Evolutionary conservation across 2,888 invertebrate genomes (phyloP), one percentile per base, ranked within the genome.

Genomic region (Lapara coniferarum): DNA sequence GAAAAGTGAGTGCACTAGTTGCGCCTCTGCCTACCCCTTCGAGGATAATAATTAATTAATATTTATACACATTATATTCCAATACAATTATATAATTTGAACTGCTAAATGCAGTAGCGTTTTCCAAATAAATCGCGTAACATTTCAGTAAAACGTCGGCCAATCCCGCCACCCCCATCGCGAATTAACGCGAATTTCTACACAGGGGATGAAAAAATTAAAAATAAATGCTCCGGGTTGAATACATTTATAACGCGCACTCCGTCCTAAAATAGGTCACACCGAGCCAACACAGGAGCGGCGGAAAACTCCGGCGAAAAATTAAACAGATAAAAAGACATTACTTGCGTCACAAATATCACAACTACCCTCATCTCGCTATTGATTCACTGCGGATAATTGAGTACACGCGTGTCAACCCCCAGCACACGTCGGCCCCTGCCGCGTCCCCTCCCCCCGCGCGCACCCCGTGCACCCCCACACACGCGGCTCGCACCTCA

Each of bases 351-450:
- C 89, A 86, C 87, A 85, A 84, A 85, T 87, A 88, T 88, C 86
- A 85, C 81, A 91, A 92, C 92, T 92, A 93, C 92, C 93, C 93
- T 92, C 91, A 92, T 92, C 91, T 90, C 90, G 88, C 92, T 93
- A 93, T 93, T 93, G 93, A 93, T 93, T 93, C 92, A 92, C 91
- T 93, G 92, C 92, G 90, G 92, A 91, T 93, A 93, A 93, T 93
- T 93, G 92, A 92, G 92, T 91, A 93, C 93, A 92, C 91, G 93
- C 92, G 91, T 92, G 91, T 86, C 91, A 85, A 85, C 85, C 83
- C 84, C 80, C 69, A 46, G 59, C 63, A 19, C 63, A 63, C 63
- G 63, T 19, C 63, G 46, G 13, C 25, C 57, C 57, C 30, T 30
- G 12, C 57, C 30, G 53, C 53, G 84, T 85, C 83, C 84, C 70